A percentile compares a stretch with the other conserved stretches of the same genome.
These are phyloP conservation scores for Bufo bufo DNA, from an alignment of 2,113 vertebrate genomes.

Conservation along the genomic window DNA sequence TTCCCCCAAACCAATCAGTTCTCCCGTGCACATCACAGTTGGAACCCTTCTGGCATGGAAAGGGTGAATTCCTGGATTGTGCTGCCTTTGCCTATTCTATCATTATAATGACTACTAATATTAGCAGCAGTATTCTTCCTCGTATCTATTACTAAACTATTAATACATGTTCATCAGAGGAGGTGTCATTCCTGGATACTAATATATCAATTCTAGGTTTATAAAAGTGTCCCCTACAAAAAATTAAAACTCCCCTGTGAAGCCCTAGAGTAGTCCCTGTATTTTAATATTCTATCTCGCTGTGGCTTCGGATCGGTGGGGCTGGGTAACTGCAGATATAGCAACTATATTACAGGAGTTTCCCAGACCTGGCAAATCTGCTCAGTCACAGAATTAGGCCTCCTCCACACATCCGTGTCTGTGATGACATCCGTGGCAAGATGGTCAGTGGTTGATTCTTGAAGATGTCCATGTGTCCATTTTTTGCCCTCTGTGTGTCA, in stretches of 20 bases:
- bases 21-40: background rate
- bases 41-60: constrained; percentile 2
- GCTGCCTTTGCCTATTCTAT: background rate
- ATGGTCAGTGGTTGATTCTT: too few relatives aligned
- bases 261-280: background rate
- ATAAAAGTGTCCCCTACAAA: too few relatives aligned
- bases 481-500: too few relatives aligned
- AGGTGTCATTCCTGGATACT: background rate
- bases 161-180: background rate
- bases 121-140: background rate
- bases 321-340: background rate
- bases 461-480: too few relatives aligned
- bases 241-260: background rate
- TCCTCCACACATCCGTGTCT: too few relatives aligned
- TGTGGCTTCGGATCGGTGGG: background rate
- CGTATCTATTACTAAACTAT: background rate
- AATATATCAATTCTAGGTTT: too few relatives aligned
- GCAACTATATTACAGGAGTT: background rate
- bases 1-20: constrained; percentile 41
- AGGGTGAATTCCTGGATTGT: background rate
- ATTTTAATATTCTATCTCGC: background rate
- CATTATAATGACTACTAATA: background rate
- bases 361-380: background rate
- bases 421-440: too few relatives aligned
- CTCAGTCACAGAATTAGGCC: background rate